Percentiles rank a stretch among this genome's conserved stretches.
These are phyloP conservation scores for Hydra vulgaris DNA, from an alignment of 30 jellyfish, hydroid and myxozoan genomes.

Conservation along the genomic window DNA sequence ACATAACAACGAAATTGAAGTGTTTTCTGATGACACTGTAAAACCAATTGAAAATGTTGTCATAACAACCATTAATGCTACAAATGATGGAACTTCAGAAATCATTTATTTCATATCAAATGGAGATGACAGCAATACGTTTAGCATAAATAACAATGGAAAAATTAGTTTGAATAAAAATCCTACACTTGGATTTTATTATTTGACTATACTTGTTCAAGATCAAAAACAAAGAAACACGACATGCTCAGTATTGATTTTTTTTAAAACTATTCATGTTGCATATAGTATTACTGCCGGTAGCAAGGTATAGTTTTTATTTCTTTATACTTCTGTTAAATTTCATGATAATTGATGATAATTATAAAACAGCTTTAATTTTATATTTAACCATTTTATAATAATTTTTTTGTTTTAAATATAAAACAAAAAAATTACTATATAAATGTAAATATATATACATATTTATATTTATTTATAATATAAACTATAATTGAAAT, in stretches of 20 bases:
- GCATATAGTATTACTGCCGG: neutral
- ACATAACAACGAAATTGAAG: conserved; percentile 36
- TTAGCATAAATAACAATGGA: conserved; percentile 45
- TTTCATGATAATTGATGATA: no score
- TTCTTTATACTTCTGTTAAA: no score
- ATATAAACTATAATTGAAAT: no score
- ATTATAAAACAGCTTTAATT: no score
- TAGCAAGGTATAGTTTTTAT: neutral
- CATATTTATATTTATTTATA: no score
- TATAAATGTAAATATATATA: no score
- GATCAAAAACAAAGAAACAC: conserved; percentile 12
- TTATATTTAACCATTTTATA: no score
- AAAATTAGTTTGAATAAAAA: neutral
- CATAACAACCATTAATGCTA: conserved; percentile 49
- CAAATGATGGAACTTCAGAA: conserved; percentile 76
- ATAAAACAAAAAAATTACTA: no score
- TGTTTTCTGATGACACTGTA: conserved; percentile 17
- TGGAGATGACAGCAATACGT: conserved; percentile 50
- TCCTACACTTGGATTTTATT: conserved; percentile 23
- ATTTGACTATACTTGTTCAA: neutral
- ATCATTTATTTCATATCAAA: conserved; percentile 24
- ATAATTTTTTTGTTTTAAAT: no score
- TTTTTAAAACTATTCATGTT: neutral
- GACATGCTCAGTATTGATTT: conserved; percentile 1
- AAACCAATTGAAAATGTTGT: conserved; percentile 19